Evolutionary conservation across 2,113 vertebrate genomes (phyloP).

Genomic region (Pipa parva): DNA sequence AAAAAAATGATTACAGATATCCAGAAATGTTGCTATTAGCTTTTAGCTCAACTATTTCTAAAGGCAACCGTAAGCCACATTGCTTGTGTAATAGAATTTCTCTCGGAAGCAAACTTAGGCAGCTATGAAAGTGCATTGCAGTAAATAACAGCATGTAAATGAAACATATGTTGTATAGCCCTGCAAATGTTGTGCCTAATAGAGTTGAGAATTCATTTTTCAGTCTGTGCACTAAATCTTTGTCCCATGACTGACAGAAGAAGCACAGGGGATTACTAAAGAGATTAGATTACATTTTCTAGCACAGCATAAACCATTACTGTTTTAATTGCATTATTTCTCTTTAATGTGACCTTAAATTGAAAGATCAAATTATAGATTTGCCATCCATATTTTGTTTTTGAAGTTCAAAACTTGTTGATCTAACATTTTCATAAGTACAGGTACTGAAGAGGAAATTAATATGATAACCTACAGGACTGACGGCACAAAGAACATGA

Average conservation of each 20-base stretch:
- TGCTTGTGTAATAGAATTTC: not conserved
- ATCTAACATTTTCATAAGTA: not conserved
- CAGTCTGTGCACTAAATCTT: conserved; percentile 55
- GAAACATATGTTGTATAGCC: conserved; percentile 29
- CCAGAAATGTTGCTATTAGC: not conserved
- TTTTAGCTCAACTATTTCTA: not conserved
- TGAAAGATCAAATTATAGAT: not conserved
- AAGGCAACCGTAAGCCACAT: not conserved
- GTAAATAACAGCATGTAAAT: conserved; percentile 17
- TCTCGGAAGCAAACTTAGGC: not conserved
- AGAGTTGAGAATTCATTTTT: conserved; percentile 52
- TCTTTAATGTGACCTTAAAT: not conserved
- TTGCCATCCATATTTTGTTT: not conserved
- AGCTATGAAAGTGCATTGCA: not conserved
- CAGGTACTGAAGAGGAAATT: too few relatives aligned
- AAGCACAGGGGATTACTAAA: conserved; percentile 52
- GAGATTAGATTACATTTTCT: conserved; percentile 51
- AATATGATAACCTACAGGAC: too few relatives aligned
- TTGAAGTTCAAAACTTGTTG: not conserved
- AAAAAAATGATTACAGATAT: not conserved
- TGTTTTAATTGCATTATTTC: conserved; percentile 46
- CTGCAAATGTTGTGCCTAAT: conserved; percentile 55
- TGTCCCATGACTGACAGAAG: conserved; percentile 55
- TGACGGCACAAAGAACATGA: not conserved
- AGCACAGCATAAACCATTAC: conserved; percentile 48